phyloP scores from a whole-genome alignment of 2,113 vertebrate species.

The Semicossyphus pulcher region DNA sequence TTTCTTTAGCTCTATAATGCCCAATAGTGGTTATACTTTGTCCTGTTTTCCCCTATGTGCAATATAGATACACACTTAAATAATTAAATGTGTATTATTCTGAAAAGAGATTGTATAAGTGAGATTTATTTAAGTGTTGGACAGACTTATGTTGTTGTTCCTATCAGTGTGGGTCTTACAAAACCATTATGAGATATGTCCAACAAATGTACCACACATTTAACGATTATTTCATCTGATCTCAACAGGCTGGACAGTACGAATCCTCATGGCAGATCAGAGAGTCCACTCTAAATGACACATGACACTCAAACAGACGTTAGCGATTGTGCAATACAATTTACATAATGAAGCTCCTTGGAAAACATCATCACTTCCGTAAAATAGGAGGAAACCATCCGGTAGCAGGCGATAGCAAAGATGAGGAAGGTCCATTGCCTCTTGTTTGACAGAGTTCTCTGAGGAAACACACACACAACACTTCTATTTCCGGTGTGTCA shows the following conservation, averaged over 20 bases:
- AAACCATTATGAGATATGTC: background rate
- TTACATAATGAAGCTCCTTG: slow-evolving; percentile 56
- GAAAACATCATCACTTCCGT: slow-evolving; percentile 73
- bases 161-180: background rate
- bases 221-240: background rate
- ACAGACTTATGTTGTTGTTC: background rate
- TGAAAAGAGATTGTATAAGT: background rate
- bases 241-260: background rate
- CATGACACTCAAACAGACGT: slow-evolving; percentile 33
- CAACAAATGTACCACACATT: slow-evolving; percentile 1
- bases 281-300: slow-evolving; percentile 21
- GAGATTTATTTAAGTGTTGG: background rate
- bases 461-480: slow-evolving; percentile 4
- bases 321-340: slow-evolving; percentile 51
- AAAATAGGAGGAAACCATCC: slow-evolving; percentile 59
- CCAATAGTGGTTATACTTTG: no score
- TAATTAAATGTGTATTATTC: background rate
- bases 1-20: slow-evolving; percentile 41
- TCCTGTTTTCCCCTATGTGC: slow-evolving; percentile 7
- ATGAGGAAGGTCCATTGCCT: slow-evolving; percentile 38
- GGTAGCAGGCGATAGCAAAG: slow-evolving; percentile 16
- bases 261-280: slow-evolving; percentile 10
- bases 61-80: background rate
- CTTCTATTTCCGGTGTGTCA: slow-evolving; percentile 29
- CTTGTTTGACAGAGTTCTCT: slow-evolving; percentile 48